These are phyloP conservation scores for Oceanites oceanicus DNA, from an alignment of 2,113 vertebrate genomes.

Conservation along the genomic window DNA sequence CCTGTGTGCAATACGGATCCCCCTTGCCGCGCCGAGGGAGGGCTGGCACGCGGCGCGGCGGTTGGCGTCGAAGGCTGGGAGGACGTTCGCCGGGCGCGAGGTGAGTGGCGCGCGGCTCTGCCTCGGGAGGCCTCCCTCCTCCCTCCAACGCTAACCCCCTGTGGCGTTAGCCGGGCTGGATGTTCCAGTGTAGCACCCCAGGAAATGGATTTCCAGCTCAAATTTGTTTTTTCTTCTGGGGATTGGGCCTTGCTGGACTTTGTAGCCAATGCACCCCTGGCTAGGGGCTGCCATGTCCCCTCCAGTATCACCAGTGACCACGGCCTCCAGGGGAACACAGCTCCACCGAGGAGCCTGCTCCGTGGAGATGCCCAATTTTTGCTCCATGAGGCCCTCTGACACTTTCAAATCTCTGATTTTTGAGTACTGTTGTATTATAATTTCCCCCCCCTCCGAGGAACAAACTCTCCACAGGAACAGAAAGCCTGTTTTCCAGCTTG, in stretches of 20 bases:
- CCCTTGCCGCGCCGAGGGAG: rapidly evolving
- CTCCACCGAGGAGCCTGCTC: rapidly evolving
- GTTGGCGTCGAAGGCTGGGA: rapidly evolving
- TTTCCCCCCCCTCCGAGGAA: rapidly evolving
- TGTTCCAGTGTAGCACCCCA: background rate
- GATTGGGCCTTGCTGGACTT: background rate
- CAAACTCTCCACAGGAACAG: background rate
- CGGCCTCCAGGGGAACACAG: background rate
- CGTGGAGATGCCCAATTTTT: background rate
- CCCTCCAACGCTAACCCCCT: background rate
- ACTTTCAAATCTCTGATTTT: background rate
- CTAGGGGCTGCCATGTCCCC: background rate
- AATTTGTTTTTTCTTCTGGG: background rate
- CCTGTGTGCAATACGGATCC: rapidly evolving
- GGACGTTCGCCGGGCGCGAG: rapidly evolving
- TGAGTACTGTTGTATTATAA: background rate
- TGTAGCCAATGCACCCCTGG: background rate
- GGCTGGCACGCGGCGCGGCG: rapidly evolving
- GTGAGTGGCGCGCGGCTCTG: background rate
- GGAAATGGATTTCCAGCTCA: background rate
- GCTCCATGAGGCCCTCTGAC: background rate
- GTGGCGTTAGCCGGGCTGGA: background rate
- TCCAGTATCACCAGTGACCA: rapidly evolving
- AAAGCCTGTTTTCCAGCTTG: background rate
- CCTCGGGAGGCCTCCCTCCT: background rate